Evolutionary conservation across 1,140 invertebrate species (phyloP).

Genomic region (Drosophila sucinea): DNA sequence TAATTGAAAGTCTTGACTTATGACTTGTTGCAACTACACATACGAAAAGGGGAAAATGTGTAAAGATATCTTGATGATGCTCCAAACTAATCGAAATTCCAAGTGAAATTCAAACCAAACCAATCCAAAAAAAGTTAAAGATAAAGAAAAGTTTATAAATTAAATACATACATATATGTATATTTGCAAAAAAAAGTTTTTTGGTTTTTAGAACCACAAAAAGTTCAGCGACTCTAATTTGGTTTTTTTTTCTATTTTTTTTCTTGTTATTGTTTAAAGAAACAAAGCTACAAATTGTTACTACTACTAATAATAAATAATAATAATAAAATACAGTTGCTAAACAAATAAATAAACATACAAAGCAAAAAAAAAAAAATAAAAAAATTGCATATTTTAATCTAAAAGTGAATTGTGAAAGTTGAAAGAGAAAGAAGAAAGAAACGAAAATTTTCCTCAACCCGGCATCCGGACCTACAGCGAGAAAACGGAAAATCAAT

Average conservation of each 20-base stretch:
- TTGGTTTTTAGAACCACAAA: background rate
- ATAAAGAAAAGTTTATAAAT: background rate
- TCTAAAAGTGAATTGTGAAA: constrained; percentile 43
- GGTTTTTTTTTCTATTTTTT: background rate
- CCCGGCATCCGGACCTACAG: constrained; percentile 2
- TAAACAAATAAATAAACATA: constrained; percentile 22
- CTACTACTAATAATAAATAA: background rate
- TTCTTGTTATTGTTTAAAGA: background rate
- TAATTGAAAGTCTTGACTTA: constrained; percentile 81
- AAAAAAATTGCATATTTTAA: constrained; percentile 32
- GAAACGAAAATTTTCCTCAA: constrained; percentile 18
- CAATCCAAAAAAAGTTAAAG: background rate
- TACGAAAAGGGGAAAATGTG: constrained; percentile 37
- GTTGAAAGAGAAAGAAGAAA: constrained; percentile 44
- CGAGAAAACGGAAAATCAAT: constrained; percentile 5
- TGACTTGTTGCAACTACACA: constrained; percentile 51
- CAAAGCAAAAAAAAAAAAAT: constrained; percentile 28
- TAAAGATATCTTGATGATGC: constrained; percentile 11
- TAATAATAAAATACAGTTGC: background rate
- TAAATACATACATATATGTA: background rate
- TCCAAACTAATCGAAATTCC: constrained; percentile 10
- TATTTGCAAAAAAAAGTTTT: background rate
- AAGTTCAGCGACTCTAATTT: background rate
- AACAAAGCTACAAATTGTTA: constrained; percentile 9
- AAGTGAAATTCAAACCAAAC: constrained; percentile 44